phyloP scores from a whole-genome alignment of 2,113 vertebrate genomes.

The Antennarius striatus region DNA sequence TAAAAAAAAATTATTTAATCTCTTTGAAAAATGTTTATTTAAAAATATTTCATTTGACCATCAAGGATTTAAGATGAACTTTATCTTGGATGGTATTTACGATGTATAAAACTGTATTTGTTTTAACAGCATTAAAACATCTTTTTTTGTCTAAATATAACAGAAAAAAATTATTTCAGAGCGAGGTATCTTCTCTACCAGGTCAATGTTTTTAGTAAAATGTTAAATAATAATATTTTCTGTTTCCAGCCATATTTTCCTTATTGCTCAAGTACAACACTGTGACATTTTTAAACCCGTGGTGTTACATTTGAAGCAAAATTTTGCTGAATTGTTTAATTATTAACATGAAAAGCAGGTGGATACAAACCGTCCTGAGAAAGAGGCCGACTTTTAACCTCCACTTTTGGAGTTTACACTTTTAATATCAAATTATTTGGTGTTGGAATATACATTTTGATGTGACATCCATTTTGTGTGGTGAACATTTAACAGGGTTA shows the following conservation, averaged over 20 bases:
- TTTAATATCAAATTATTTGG: constrained; percentile 57
- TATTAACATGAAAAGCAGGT: constrained; percentile 50
- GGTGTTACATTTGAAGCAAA: constrained; percentile 1
- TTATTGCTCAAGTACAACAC: background rate
- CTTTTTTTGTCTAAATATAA: too few relatives aligned
- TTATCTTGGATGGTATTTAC: too few relatives aligned
- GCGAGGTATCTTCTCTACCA: too few relatives aligned
- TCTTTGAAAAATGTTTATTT: too few relatives aligned
- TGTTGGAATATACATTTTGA: constrained; percentile 58
- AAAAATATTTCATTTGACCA: too few relatives aligned
- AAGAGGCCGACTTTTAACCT: constrained; percentile 62
- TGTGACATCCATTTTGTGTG: constrained; percentile 50
- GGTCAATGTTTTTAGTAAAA: too few relatives aligned
- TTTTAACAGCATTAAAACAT: too few relatives aligned
- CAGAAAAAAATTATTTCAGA: too few relatives aligned
- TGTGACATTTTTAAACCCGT: background rate
- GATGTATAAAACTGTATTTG: too few relatives aligned
- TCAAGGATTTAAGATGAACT: too few relatives aligned
- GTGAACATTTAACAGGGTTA: constrained; percentile 56
- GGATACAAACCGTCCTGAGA: constrained; percentile 64
- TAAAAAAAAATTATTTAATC: too few relatives aligned
- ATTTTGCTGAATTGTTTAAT: constrained; percentile 1
- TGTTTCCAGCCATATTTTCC: background rate
- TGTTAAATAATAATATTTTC: too few relatives aligned
- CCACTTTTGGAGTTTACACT: constrained; percentile 55